phyloP scores from a whole-genome alignment of 2,888 invertebrate species.

The Drosophila falleni region DNA sequence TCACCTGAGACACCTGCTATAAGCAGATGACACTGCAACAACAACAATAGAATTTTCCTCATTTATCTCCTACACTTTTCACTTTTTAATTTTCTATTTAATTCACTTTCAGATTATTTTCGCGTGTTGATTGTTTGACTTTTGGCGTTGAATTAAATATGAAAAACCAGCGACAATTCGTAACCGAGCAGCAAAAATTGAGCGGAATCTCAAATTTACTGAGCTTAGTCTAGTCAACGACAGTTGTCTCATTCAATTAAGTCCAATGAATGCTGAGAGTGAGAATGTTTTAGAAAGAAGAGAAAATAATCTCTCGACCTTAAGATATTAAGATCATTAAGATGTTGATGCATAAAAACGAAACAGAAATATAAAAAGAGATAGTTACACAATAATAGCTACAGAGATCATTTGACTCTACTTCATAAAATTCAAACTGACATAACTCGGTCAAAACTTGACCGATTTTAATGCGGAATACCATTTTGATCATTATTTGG shows the following conservation, averaged over 20 bases:
- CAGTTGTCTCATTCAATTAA: constrained; percentile 54
- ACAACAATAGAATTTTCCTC: constrained; percentile 26
- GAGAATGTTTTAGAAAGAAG: not conserved
- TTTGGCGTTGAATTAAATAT: constrained; percentile 36
- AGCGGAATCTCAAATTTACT: constrained; percentile 27
- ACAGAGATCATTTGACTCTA: too few species aligned
- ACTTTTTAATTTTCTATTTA: not conserved
- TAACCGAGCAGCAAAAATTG: constrained; percentile 32
- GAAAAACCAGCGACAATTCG: constrained; percentile 23
- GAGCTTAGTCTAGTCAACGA: constrained; percentile 26
- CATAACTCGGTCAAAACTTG: too few species aligned
- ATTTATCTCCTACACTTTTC: constrained; percentile 21
- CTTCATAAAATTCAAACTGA: too few species aligned
- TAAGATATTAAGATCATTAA: not conserved
- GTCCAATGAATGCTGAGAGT: constrained; percentile 33
- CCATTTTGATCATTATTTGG: too few species aligned
- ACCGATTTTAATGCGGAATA: too few species aligned
- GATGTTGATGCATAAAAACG: too few species aligned
- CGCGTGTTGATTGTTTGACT: constrained; percentile 39
- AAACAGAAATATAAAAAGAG: too few species aligned
- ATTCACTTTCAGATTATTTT: not conserved
- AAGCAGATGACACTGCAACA: constrained; percentile 41
- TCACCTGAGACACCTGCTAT: constrained; percentile 45
- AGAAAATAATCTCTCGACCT: constrained; percentile 3
- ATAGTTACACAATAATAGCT: too few species aligned